Evolutionary conservation across 2,888 invertebrate species (phyloP).

Genomic region (Gymnoscelis rufifasciata): DNA sequence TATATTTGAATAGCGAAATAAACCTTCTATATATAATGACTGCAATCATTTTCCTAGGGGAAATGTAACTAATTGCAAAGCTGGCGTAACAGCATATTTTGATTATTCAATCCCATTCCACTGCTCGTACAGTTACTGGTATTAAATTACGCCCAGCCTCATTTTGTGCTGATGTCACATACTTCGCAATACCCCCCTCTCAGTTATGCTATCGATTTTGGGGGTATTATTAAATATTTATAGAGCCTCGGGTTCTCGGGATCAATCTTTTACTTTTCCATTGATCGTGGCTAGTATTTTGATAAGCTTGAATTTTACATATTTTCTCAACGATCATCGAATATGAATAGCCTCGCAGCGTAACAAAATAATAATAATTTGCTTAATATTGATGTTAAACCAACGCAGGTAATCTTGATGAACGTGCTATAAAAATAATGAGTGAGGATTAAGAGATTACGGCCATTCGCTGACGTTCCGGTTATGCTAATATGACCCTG

Average conservation of each 20-base stretch:
- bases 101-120: slow-evolving; percentile 4
- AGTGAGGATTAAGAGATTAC: slow-evolving; percentile 26
- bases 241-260: slow-evolving; percentile 44
- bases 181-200: slow-evolving; percentile 53
- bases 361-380: neutral
- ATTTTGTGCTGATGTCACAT: slow-evolving; percentile 54
- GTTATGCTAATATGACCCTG: slow-evolving; percentile 33
- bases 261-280: slow-evolving; percentile 37
- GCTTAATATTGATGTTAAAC: neutral
- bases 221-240: slow-evolving; percentile 66
- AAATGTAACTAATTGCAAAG: slow-evolving; percentile 12
- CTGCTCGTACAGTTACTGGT: slow-evolving; percentile 5
- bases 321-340: neutral
- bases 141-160: slow-evolving; percentile 16
- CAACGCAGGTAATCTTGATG: slow-evolving; percentile 2
- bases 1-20: too few relatives aligned
- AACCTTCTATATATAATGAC: slow-evolving; percentile 9
- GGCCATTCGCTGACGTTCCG: slow-evolving; percentile 30
- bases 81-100: slow-evolving; percentile 8
- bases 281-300: slow-evolving; percentile 26
- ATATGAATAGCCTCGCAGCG: neutral
- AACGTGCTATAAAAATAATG: slow-evolving; percentile 28
- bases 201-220: slow-evolving; percentile 58
- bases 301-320: slow-evolving; percentile 12
- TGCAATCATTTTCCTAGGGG: slow-evolving; percentile 11